These are phyloP conservation scores for Heloderma charlesbogerti DNA, from an alignment of 2,113 vertebrate genomes.

Conservation along the genomic window DNA sequence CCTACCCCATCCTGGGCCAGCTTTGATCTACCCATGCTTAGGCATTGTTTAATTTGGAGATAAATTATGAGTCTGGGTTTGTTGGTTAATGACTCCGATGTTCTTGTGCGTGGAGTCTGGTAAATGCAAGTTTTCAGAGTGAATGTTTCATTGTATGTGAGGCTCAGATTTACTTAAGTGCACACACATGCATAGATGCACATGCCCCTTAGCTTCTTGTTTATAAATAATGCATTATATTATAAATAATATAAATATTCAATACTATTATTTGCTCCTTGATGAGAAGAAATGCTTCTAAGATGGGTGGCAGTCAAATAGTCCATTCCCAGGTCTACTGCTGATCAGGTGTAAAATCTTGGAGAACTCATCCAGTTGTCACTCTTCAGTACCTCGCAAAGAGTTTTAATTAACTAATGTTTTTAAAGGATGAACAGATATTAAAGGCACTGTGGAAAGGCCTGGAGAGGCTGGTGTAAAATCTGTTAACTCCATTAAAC, in stretches of 20 bases:
- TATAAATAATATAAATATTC: slow-evolving; percentile 9
- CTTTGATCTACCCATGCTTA: neutral
- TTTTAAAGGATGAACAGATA: neutral
- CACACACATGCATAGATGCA: neutral
- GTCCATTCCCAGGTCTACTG: neutral
- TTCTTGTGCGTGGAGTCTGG: neutral
- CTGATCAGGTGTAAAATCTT: slow-evolving; percentile 5
- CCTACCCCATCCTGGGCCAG: neutral
- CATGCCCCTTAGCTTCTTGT: neutral
- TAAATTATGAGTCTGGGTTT: neutral
- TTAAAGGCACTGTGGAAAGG: neutral
- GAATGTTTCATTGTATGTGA: neutral
- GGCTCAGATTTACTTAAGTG: neutral
- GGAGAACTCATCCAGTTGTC: neutral
- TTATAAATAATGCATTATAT: slow-evolving; percentile 1
- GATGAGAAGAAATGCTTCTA: neutral
- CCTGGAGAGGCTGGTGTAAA: neutral
- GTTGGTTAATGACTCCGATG: neutral
- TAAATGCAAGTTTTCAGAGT: neutral
- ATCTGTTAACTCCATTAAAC: slow-evolving; percentile 28
- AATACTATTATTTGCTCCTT: neutral
- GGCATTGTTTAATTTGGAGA: neutral
- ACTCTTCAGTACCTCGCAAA: neutral
- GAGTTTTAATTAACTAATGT: neutral
- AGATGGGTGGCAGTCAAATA: neutral